A percentile compares a stretch with the other conserved stretches of the same genome.
These are phyloP conservation scores for Antedon mediterranea DNA, from an alignment of 53 echinoderm and acorn worm genomes.

Conservation along the genomic window DNA sequence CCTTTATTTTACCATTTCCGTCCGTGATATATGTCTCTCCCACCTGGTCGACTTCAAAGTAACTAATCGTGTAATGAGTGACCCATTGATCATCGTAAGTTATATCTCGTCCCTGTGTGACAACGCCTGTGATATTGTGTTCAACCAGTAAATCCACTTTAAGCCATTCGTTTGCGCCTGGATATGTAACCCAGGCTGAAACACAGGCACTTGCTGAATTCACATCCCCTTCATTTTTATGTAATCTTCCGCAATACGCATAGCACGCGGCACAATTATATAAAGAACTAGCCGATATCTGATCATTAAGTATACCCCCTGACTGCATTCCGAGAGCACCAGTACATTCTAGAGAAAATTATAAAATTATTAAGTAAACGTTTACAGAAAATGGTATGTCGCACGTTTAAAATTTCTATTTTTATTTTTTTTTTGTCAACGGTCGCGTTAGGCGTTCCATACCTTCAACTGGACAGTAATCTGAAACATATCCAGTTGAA, in stretches of 20 bases:
- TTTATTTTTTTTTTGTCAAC: too few species aligned
- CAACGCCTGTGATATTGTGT: background rate
- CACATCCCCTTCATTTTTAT: background rate
- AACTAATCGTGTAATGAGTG: background rate
- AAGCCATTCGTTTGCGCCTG: background rate
- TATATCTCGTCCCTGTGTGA: background rate
- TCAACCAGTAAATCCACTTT: background rate
- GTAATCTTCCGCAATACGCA: background rate
- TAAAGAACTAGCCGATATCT: background rate
- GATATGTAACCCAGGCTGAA: background rate
- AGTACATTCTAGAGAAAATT: background rate
- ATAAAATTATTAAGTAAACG: too few species aligned
- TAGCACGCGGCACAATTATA: background rate
- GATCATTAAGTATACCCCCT: background rate
- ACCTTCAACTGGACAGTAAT: too few species aligned
- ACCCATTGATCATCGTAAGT: background rate
- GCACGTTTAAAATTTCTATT: too few species aligned
- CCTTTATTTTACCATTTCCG: background rate
- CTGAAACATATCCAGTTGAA: too few species aligned
- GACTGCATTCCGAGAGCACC: background rate
- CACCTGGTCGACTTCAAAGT: background rate
- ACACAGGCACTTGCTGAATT: background rate
- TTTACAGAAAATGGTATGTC: too few species aligned
- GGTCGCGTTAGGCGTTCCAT: too few species aligned
- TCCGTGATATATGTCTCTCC: background rate